These are phyloP conservation scores for Linepithema humile DNA, from an alignment of 1,140 invertebrate species.

Conservation along the genomic window DNA sequence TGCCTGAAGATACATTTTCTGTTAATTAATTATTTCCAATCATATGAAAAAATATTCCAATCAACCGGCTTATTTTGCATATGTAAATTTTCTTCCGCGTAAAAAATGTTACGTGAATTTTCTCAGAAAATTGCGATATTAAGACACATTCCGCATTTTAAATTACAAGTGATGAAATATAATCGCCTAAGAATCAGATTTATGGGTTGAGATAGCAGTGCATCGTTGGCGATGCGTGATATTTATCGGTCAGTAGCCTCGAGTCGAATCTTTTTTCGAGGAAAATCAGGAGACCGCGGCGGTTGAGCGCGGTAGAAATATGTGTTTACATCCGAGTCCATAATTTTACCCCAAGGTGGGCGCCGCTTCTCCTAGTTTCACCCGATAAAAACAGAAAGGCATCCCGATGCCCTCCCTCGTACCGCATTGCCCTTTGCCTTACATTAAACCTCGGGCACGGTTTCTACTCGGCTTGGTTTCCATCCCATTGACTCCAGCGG, in stretches of 20 bases:
- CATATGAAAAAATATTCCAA: background rate
- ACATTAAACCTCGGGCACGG: constrained; percentile 62
- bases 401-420: constrained; percentile 28
- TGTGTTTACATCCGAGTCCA: constrained; percentile 62
- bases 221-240: background rate
- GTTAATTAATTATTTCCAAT: background rate
- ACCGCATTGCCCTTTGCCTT: constrained; percentile 45
- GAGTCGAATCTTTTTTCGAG: constrained; percentile 7
- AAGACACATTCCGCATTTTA: too few species aligned
- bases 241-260: background rate
- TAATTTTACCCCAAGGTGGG: constrained; percentile 53
- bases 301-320: constrained; percentile 37
- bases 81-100: background rate
- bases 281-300: background rate
- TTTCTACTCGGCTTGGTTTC: constrained; percentile 78
- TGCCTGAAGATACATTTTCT: background rate
- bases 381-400: constrained; percentile 63
- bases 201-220: background rate
- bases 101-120: background rate
- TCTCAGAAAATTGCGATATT: background rate
- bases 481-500: constrained; percentile 78
- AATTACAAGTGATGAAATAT: background rate
- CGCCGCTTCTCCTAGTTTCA: background rate
- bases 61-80: background rate
- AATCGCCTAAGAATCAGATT: background rate